Base-by-base conservation (phyloP, 1,140 invertebrate species). In the Nixonia krombeini region DNA sequence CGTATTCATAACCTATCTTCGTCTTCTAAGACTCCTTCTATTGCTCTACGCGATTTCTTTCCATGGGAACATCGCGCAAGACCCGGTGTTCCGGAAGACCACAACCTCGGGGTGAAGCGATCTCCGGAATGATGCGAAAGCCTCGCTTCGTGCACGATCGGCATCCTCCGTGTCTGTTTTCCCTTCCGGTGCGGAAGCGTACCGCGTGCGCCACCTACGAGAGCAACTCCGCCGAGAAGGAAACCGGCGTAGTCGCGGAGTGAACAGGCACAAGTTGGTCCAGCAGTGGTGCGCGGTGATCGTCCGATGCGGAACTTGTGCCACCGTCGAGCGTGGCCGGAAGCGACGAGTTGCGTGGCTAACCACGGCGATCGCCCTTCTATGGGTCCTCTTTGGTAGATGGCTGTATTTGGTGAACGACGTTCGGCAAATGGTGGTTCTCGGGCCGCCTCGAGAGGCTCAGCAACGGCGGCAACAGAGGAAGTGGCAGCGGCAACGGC, bases 401-500 rank as follows among this genome's bases (percentile, higher is more conserved):
- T 7, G 83, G 80, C 44, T 84, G 83, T 41, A 84, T 80, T 50
- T 75, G 87, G 76, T 76, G 77, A 61, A 78, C 80, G 61, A 72
- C 78, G 55, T 63, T 78, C 45, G 70, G 78, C 33, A 73, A 58
- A 52, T 78, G 80, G 41, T 82, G 77, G 42, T 76, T 79, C 7
- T 82, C 81, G 0, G 82, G 79, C 66, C 82, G 73, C 55, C 81
- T 78, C 13, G 85, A 83, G 5, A 85, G 72, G 3, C 80, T 75
- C 18, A 86, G 76, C 4, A 86, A 46, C 0, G 88, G 87, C 0
- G 85, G 85, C 23, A 88, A 74, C 12, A 87, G 81, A 10, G 87
- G 86, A 41, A 88, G 64, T 0, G 81, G 80, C 16, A 87, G 76
- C 3, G 87, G 84, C 51, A 87, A 76, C 46, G 82, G 88, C 62